Percentiles rank a stretch among this genome's conserved stretches.
These are phyloP conservation scores for Bostrychus sinensis DNA, from an alignment of 2,113 vertebrate species.

Conservation along the genomic window DNA sequence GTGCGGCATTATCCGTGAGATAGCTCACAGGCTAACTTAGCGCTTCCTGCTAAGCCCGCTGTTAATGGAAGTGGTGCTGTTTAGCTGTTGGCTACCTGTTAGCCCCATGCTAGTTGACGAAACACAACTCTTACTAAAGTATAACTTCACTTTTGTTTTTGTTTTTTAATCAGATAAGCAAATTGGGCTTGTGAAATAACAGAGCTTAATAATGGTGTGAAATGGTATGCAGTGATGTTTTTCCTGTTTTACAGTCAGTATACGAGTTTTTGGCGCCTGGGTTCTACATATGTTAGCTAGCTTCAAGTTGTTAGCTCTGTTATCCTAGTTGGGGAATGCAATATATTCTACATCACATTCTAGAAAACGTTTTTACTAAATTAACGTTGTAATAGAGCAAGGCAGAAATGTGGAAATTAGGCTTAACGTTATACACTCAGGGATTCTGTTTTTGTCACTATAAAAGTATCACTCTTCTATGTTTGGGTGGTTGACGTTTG, in stretches of 20 bases:
- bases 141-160: background rate
- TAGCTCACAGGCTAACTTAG: constrained; percentile 36
- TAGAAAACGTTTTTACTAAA: too few relatives aligned
- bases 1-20: constrained; percentile 45
- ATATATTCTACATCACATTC: too few relatives aligned
- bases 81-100: constrained; percentile 18
- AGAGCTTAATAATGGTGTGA: background rate
- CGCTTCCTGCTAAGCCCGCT: constrained; percentile 44
- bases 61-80: constrained; percentile 28
- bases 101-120: constrained; percentile 3
- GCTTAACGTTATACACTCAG: too few relatives aligned
- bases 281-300: constrained; percentile 7
- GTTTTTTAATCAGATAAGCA: background rate
- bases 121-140: constrained; percentile 21
- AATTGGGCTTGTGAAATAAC: background rate
- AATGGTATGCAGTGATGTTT: background rate
- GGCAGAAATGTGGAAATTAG: too few relatives aligned
- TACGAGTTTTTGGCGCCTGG: constrained; percentile 14
- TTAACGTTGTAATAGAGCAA: too few relatives aligned
- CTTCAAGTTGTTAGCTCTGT: too few relatives aligned
- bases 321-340: background rate
- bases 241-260: background rate
- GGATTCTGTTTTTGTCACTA: too few relatives aligned
- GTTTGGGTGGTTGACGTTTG: too few relatives aligned
- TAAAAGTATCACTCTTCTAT: too few relatives aligned